Conservation (phyloP, 1,140 invertebrate species). For the Leptinotarsa texana region DNA sequence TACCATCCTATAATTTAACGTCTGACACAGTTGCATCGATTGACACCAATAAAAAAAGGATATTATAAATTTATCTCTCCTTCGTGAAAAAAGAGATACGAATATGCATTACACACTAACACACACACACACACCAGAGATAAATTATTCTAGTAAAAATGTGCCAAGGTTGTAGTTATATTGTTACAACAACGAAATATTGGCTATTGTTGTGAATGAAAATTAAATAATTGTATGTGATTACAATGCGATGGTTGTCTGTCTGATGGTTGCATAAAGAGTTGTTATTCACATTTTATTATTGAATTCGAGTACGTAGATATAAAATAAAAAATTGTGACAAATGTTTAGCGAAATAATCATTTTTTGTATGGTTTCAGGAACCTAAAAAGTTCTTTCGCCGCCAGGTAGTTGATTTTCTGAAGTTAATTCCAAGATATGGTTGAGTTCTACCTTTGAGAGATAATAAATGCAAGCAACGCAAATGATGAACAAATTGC, state of each 20-base stretch:
- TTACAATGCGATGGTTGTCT: conserved; percentile 31
- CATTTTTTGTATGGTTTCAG: too few species aligned
- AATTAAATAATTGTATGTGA: conserved; percentile 30
- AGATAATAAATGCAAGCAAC: too few species aligned
- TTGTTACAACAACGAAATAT: conserved; percentile 31
- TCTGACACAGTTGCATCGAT: conserved; percentile 28
- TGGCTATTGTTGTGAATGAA: conserved; percentile 36
- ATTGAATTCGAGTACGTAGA: not conserved
- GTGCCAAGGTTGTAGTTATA: conserved; percentile 38
- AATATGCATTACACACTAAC: conserved; percentile 14
- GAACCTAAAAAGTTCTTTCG: too few species aligned
- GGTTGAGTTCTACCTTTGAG: too few species aligned
- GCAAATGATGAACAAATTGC: too few species aligned
- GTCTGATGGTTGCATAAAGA: conserved; percentile 25
- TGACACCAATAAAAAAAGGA: conserved; percentile 31
- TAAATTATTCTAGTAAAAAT: conserved; percentile 37
- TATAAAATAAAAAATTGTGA: not conserved
- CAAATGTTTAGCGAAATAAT: too few species aligned
- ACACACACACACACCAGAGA: conserved; percentile 27
- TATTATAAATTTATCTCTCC: conserved; percentile 8
- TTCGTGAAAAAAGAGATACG: conserved; percentile 13
- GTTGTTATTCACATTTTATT: not conserved
- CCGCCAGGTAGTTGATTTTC: too few species aligned
- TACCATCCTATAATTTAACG: not conserved
- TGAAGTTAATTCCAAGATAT: too few species aligned